phyloP scores from a whole-genome alignment of 37 sponge, comb jelly and placozoan genomes.

The Cladorhizidae sp. region DNA sequence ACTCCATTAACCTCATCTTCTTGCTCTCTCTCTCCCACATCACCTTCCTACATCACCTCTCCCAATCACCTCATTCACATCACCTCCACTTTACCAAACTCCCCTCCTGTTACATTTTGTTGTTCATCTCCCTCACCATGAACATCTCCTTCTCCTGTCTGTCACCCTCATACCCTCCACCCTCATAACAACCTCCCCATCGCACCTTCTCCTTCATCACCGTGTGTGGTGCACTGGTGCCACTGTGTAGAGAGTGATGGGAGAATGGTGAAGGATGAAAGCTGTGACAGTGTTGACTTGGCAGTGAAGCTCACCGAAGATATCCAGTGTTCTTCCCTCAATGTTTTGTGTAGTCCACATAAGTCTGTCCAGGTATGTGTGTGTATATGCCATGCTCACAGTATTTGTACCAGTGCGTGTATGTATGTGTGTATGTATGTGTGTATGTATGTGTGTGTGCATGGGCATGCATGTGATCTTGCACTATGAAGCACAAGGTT shows the following conservation, averaged over 20 bases:
- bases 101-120: no score
- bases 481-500: no score
- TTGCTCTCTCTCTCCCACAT: no score
- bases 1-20: no score
- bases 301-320: background rate
- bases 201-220: background rate
- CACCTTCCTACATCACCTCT: no score
- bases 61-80: no score
- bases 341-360: background rate
- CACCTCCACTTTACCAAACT: no score
- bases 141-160: no score
- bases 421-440: background rate
- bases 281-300: conserved; percentile 1
- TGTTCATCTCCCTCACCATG: no score
- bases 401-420: background rate
- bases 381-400: background rate
- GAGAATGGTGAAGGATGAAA: background rate
- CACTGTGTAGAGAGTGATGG: background rate
- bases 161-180: background rate
- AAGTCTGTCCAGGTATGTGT: background rate
- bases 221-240: background rate
- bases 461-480: background rate
- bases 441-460: background rate
- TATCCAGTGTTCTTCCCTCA: background rate
- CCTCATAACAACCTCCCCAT: background rate